Evolutionary conservation across 2,797 vertebrate genomes (phyloP).

Genomic region (Lycodopsis pacificus): DNA sequence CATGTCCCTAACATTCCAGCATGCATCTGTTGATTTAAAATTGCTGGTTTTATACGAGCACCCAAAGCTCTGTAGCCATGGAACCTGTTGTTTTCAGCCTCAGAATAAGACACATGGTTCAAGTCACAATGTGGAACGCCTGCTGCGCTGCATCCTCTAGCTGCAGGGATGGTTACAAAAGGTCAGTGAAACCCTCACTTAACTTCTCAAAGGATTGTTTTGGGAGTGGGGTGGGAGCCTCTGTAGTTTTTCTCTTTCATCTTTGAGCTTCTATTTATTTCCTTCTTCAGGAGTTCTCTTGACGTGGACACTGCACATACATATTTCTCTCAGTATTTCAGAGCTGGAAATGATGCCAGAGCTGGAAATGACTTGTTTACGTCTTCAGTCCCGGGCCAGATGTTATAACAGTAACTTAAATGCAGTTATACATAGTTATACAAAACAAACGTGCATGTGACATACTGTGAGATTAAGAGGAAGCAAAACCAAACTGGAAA

Average conservation of each 20-base stretch:
- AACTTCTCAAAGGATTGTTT: conserved; percentile 48
- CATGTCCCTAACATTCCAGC: not conserved
- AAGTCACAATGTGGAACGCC: conserved; percentile 47
- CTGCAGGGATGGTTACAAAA: conserved; percentile 47
- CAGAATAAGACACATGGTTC: conserved; percentile 37
- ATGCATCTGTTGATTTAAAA: conserved; percentile 8
- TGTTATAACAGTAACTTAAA: not conserved
- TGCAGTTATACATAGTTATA: not conserved
- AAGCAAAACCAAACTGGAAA: conserved; percentile 11
- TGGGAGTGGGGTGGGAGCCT: not conserved
- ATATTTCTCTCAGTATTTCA: conserved; percentile 15
- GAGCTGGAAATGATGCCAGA: conserved; percentile 15
- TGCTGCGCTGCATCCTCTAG: conserved; percentile 35
- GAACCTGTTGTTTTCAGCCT: conserved; percentile 10
- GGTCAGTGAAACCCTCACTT: conserved; percentile 48
- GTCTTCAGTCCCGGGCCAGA: not conserved
- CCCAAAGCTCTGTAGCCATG: not conserved
- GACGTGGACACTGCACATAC: not conserved
- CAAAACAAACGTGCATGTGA: not conserved
- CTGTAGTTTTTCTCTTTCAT: conserved; percentile 27
- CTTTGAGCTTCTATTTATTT: conserved; percentile 22
- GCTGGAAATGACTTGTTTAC: conserved; percentile 30
- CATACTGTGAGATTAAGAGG: not conserved
- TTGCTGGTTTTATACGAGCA: conserved; percentile 11
- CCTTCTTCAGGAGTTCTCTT: conserved; percentile 15